These are phyloP conservation scores for Anser cygnoides DNA, from an alignment of 2,113 vertebrate species.

Conservation along the genomic window DNA sequence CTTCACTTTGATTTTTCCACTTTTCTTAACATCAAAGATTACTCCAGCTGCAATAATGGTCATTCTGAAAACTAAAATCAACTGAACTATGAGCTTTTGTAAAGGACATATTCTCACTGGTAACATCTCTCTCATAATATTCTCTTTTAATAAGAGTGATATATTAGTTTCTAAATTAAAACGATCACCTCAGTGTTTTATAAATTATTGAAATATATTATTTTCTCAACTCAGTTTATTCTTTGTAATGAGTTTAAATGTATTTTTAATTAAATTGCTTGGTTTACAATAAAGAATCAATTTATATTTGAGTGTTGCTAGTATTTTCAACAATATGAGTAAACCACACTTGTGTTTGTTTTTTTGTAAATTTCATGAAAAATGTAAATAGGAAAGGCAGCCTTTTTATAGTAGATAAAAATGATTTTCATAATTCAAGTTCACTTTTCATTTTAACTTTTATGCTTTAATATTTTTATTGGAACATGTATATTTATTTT, in stretches of 20 bases:
- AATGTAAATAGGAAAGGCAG: constrained; percentile 69
- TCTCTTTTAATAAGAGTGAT: constrained; percentile 52
- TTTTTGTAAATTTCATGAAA: constrained; percentile 53
- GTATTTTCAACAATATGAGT: constrained; percentile 43
- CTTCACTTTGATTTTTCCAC: constrained; percentile 82
- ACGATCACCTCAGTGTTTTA: constrained; percentile 37
- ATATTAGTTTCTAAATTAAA: constrained; percentile 55
- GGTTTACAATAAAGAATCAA: constrained; percentile 54
- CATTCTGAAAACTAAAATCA: constrained; percentile 75
- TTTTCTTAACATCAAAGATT: constrained; percentile 84
- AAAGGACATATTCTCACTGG: constrained; percentile 29
- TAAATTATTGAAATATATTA: constrained; percentile 63
- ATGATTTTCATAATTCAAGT: constrained; percentile 82
- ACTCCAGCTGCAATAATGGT: constrained; percentile 70
- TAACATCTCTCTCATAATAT: constrained; percentile 59
- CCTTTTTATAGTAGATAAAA: constrained; percentile 73
- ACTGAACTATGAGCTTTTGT: constrained; percentile 42
- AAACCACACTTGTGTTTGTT: background rate
- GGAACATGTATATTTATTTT: constrained; percentile 92
- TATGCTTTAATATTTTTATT: constrained; percentile 84
- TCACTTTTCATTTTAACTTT: constrained; percentile 82
- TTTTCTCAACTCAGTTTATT: constrained; percentile 53
- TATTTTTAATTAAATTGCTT: constrained; percentile 61
- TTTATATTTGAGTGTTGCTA: constrained; percentile 60
- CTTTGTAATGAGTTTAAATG: constrained; percentile 61